Base-by-base conservation (phyloP, 2,888 invertebrate species). In the Allophyes oxyacanthae region DNA sequence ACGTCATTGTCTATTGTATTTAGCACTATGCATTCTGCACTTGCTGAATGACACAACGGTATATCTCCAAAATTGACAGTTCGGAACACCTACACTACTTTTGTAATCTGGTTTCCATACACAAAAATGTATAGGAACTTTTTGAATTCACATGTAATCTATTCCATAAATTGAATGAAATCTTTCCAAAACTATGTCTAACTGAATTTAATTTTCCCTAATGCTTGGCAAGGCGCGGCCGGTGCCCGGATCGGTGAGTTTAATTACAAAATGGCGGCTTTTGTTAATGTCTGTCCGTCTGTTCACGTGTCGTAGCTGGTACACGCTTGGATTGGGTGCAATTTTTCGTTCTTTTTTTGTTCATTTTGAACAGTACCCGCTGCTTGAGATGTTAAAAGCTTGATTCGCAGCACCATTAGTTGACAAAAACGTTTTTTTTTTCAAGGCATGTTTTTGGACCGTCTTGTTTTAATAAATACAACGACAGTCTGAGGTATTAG, bases 201-300 rank as follows among this genome's bases (percentile, higher is more conserved):
- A 89, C 81, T 81, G 73, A 83, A 70, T 77, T 85, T 85, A 71
- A 79, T 82, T 83, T 87, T 85, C 80, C 76, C 81, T 86, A 78
- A 82, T 80, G 89, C 90, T 86, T 82, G 77, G 75, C 82, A 92
- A 95, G 95, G 95, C 92, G 95, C 95, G 77, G 95, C 95, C 75
- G 96, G 95, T 76, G 95, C 95, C 63, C 87, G 96, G 81, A 95
- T 95, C 76, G 96, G 96, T 95, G 94, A 95, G 95, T 95, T 81
- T 65, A 76, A 49, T 63, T 48, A 60, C 58, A 83, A 82, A 78
- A 82, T 81, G 79, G 83, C 84, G 77, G 83, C 81, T 86, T 83
- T 70, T 80, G 77, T 84, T 15, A 57, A 69, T 83, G 79, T 77
- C 66, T 76, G 82, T 84, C 75, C 81, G 82, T 83, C 75, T 81